Evolutionary conservation across 2,113 vertebrate genomes (phyloP).

Genomic region (Carlito syrichta): DNA sequence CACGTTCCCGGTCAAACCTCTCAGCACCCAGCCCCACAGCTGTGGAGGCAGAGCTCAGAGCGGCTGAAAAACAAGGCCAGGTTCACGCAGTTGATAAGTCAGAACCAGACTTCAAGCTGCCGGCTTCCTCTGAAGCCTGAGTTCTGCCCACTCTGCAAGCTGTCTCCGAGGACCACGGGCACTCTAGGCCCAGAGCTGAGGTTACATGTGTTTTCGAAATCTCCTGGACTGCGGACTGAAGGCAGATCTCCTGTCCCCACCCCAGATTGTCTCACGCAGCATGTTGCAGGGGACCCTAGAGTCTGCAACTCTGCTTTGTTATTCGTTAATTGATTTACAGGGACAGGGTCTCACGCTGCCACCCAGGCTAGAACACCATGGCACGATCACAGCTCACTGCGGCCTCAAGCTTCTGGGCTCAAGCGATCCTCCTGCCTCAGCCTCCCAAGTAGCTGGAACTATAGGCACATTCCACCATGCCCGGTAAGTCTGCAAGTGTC

Average conservation of each 20-base stretch:
- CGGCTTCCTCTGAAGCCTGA: neutral
- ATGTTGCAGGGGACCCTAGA: neutral
- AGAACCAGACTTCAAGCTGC: neutral
- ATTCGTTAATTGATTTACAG: no score
- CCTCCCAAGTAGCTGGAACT: no score
- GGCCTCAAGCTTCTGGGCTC: no score
- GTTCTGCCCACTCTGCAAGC: accelerated
- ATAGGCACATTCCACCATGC: no score
- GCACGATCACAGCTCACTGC: no score
- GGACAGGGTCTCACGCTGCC: no score
- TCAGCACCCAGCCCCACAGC: neutral
- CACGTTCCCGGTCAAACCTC: accelerated
- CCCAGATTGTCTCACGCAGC: no score
- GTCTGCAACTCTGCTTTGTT: neutral
- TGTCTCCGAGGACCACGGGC: accelerated
- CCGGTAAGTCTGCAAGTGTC: no score
- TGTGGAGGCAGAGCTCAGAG: neutral
- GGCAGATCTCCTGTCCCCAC: no score
- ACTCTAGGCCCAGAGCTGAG: neutral
- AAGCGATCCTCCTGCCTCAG: no score
- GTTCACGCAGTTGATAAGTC: neutral
- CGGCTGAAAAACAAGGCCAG: accelerated
- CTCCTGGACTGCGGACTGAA: neutral
- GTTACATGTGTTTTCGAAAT: no score
- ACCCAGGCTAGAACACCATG: no score